Conservation (phyloP, 2,888 invertebrate genomes). For the Tryphoninae sp. region DNA sequence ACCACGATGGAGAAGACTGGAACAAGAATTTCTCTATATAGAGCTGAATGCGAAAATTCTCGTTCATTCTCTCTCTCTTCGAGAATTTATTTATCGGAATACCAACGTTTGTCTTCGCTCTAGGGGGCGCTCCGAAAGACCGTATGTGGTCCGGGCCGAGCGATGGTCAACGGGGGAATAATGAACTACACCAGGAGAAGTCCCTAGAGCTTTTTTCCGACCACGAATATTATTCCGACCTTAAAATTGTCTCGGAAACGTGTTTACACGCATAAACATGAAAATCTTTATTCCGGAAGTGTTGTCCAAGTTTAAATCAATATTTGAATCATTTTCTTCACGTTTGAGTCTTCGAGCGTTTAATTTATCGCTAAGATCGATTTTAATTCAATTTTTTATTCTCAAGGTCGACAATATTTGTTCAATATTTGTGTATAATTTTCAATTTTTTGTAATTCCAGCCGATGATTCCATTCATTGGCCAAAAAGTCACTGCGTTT, state of each 20-base stretch:
- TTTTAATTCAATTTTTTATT: background rate
- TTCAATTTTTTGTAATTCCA: background rate
- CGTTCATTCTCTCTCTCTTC: conserved; percentile 2
- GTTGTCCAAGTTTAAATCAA: no score
- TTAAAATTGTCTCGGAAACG: conserved; percentile 9
- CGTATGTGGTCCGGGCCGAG: background rate
- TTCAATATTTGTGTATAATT: background rate
- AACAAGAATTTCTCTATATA: conserved; percentile 43
- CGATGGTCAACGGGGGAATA: conserved; percentile 28
- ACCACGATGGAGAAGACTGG: conserved; percentile 16
- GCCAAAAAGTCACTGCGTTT: no score
- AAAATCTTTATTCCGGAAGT: background rate
- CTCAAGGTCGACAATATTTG: background rate
- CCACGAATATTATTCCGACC: background rate
- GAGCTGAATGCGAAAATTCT: conserved; percentile 32
- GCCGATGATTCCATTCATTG: background rate
- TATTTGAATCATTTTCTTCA: no score
- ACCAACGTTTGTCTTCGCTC: conserved; percentile 60
- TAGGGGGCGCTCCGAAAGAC: conserved; percentile 16
- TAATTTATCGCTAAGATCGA: no score
- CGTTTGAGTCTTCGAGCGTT: no score
- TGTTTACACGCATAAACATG: background rate
- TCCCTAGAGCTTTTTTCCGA: background rate
- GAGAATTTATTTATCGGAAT: conserved; percentile 71
- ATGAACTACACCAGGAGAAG: conserved; percentile 15